A percentile compares a stretch with the other conserved stretches of the same genome.
Evolutionary conservation across 2,888 invertebrate genomes (phyloP).

Genomic region (Pterostichus madidus): DNA sequence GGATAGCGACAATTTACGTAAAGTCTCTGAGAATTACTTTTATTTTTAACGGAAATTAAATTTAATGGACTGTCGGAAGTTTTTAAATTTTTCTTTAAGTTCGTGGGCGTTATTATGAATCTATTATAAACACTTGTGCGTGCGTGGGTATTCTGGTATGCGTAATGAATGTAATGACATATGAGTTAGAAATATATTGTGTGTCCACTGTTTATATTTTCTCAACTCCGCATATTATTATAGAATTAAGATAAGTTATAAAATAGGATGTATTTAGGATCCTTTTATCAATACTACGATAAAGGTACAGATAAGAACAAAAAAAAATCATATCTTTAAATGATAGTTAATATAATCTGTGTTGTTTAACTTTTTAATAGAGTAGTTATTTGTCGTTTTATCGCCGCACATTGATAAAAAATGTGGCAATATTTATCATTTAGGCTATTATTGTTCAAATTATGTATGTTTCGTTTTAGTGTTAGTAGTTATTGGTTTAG

Average conservation of each 20-base stretch:
- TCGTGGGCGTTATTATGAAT: conserved; percentile 19
- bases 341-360: too few relatives aligned
- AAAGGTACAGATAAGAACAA: too few relatives aligned
- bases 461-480: too few relatives aligned
- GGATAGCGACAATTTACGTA: conserved; percentile 24
- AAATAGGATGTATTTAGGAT: not conserved
- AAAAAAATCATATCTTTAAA: too few relatives aligned
- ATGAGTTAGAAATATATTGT: conserved; percentile 2
- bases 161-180: not conserved
- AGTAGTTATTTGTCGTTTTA: too few relatives aligned
- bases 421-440: too few relatives aligned
- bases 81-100: not conserved
- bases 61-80: conserved; percentile 17
- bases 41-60: conserved; percentile 17
- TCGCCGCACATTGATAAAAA: too few relatives aligned
- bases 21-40: conserved; percentile 19
- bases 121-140: not conserved
- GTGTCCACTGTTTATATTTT: not conserved
- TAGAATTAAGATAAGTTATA: not conserved
- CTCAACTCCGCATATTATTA: not conserved
- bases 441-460: too few relatives aligned
- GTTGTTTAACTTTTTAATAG: too few relatives aligned
- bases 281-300: too few relatives aligned
- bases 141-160: conserved; percentile 11
- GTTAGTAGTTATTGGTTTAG: too few relatives aligned